phyloP scores from a whole-genome alignment of 1,140 invertebrate species.

The Planococcus citri region DNA sequence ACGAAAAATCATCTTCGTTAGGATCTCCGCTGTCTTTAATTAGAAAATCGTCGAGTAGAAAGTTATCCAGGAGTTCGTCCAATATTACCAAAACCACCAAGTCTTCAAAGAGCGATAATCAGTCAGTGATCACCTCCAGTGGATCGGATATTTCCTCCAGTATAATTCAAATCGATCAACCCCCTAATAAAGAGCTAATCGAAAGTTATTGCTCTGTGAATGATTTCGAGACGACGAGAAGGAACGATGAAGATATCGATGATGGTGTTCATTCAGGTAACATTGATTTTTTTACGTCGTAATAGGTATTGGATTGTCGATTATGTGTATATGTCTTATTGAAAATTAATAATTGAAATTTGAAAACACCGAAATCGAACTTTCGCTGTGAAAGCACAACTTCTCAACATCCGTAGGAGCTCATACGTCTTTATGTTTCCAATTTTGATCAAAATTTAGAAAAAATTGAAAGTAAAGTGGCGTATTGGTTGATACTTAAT shows the following conservation, averaged over 20 bases:
- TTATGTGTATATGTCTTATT: neutral
- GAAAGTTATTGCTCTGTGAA: neutral
- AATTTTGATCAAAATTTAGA: too few species aligned
- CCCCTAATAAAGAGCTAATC: conserved; percentile 22
- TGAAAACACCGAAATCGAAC: too few species aligned
- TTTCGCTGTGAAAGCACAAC: too few species aligned
- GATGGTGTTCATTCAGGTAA: conserved; percentile 50
- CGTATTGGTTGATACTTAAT: too few species aligned
- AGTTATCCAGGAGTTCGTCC: conserved; percentile 47
- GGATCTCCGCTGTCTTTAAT: conserved; percentile 35
- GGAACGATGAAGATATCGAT: conserved; percentile 38
- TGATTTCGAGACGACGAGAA: conserved; percentile 31
- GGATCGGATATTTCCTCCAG: conserved; percentile 21
- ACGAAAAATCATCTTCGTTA: conserved; percentile 18
- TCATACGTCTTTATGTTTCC: too few species aligned
- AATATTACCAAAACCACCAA: conserved; percentile 31
- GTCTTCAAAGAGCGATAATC: conserved; percentile 25
- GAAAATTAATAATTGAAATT: too few species aligned
- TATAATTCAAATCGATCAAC: conserved; percentile 25
- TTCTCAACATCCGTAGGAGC: too few species aligned
- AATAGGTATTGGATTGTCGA: neutral
- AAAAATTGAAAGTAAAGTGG: too few species aligned
- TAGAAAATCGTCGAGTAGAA: conserved; percentile 54
- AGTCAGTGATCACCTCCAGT: conserved; percentile 15
- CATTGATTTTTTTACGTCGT: neutral